Conservation (phyloP, 2,888 invertebrate species). For the Meandrusa payeni region DNA sequence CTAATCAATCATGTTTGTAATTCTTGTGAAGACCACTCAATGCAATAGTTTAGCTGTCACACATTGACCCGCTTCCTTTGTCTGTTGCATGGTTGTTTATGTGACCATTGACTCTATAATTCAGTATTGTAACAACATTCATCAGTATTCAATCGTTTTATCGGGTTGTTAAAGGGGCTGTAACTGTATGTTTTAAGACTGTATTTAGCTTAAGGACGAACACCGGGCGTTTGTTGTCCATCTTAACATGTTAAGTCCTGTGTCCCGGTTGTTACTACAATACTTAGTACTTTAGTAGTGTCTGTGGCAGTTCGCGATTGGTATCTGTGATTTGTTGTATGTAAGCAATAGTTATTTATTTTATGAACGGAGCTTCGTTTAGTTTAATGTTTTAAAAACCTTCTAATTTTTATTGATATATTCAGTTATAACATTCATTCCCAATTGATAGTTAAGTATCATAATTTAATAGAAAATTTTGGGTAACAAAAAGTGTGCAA, state of each 20-base stretch:
- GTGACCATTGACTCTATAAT: conserved; percentile 26
- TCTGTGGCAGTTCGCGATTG: conserved; percentile 55
- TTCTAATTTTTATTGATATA: conserved; percentile 4
- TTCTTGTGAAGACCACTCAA: conserved; percentile 35
- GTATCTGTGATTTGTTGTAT: conserved; percentile 76
- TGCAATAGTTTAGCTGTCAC: conserved; percentile 43
- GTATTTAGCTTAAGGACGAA: conserved; percentile 61
- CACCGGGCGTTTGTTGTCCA: conserved; percentile 26
- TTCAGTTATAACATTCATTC: not conserved
- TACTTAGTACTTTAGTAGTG: conserved; percentile 27
- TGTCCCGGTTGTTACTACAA: conserved; percentile 19
- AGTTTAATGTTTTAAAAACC: conserved; percentile 5
- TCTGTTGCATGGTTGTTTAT: conserved; percentile 56
- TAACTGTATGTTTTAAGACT: conserved; percentile 69
- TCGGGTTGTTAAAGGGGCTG: conserved; percentile 56
- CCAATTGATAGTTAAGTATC: not conserved
- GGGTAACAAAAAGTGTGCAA: too few relatives aligned
- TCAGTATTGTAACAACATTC: conserved; percentile 16
- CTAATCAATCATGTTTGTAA: conserved; percentile 35
- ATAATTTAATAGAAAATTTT: too few relatives aligned
- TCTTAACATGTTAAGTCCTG: conserved; percentile 18
- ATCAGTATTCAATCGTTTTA: conserved; percentile 35
- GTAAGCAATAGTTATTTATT: conserved; percentile 63
- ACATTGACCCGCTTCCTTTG: conserved; percentile 47
- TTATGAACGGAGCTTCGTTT: conserved; percentile 37